These are phyloP conservation scores for Heliconius sara DNA, from an alignment of 2,888 invertebrate species.

Conservation along the genomic window DNA sequence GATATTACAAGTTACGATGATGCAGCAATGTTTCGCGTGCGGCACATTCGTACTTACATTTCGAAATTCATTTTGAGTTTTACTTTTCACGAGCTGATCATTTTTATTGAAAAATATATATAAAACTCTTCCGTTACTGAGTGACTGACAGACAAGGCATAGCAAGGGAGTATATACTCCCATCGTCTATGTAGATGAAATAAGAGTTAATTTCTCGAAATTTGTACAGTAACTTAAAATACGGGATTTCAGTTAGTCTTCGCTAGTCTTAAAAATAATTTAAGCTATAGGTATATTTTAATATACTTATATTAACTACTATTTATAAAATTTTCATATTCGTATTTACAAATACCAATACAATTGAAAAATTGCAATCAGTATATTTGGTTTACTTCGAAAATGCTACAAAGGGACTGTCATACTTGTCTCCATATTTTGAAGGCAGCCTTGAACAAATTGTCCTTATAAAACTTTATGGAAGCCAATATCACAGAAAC, in stretches of 20 bases:
- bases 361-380: neutral
- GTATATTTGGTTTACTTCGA: neutral
- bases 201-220: no score
- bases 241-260: no score
- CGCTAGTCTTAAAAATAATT: no score
- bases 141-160: neutral
- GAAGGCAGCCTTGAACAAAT: neutral
- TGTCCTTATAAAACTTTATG: neutral
- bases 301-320: no score
- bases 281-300: no score
- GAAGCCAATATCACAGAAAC: slow-evolving; percentile 16
- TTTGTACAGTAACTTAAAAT: no score
- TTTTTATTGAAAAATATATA: no score
- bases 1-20: slow-evolving; percentile 36
- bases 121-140: neutral
- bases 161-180: neutral
- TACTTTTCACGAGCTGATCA: neutral
- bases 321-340: no score
- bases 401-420: neutral
- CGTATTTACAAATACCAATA: no score
- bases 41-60: no score
- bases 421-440: slow-evolving; percentile 2
- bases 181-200: no score
- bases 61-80: neutral
- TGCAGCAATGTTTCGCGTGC: slow-evolving; percentile 19